Conservation (phyloP, 2,888 invertebrate genomes). For the Acanthoscelides obtectus region DNA sequence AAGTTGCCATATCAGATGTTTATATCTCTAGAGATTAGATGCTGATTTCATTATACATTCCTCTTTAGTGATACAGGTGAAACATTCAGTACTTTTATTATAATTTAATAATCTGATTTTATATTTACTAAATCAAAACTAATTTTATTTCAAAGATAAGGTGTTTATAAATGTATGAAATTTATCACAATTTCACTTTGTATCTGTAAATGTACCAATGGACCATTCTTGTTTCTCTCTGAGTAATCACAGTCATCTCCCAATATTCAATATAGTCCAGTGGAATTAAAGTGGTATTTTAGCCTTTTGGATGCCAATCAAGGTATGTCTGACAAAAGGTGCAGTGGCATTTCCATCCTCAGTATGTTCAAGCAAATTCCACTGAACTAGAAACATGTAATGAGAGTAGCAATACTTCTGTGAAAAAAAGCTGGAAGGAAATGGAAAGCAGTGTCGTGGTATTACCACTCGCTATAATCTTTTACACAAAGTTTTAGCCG, state of each 20-base stretch:
- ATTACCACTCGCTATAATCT: slow-evolving; percentile 11
- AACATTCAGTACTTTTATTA: slow-evolving; percentile 25
- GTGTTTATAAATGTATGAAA: neutral
- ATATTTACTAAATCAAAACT: neutral
- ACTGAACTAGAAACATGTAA: neutral
- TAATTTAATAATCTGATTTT: slow-evolving; percentile 1
- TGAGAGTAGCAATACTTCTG: neutral
- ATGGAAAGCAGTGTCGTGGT: neutral
- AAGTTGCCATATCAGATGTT: slow-evolving; percentile 2
- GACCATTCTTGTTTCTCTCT: neutral
- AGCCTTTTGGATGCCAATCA: too few relatives aligned
- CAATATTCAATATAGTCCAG: neutral
- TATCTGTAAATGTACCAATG: neutral
- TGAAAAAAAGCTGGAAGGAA: neutral
- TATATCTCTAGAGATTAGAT: slow-evolving; percentile 2
- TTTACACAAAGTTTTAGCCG: neutral
- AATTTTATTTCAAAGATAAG: slow-evolving; percentile 1
- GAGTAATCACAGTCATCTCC: neutral
- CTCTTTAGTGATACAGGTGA: slow-evolving; percentile 28
- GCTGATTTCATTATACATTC: slow-evolving; percentile 24
- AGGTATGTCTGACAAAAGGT: too few relatives aligned
- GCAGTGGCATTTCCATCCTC: too few relatives aligned
- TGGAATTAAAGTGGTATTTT: neutral
- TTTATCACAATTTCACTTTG: neutral
- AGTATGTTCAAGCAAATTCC: neutral